These are phyloP conservation scores for Sturnira hondurensis DNA, from an alignment of 2,113 vertebrate genomes.

Conservation along the genomic window DNA sequence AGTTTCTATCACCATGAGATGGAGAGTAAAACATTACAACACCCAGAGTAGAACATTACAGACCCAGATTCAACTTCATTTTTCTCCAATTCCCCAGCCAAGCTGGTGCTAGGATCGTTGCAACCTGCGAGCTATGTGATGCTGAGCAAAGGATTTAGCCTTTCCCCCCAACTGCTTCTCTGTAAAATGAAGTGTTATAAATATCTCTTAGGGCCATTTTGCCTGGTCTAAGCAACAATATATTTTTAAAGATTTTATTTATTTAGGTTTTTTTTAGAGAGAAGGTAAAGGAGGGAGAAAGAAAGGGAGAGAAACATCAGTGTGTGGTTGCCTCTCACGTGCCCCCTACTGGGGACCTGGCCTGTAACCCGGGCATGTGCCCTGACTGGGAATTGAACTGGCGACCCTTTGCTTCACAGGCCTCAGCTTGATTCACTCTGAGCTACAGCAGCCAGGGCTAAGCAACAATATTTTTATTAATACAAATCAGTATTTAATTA, in stretches of 20 bases:
- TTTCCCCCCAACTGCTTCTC: not conserved
- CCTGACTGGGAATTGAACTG: too few species aligned
- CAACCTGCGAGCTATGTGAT: not conserved
- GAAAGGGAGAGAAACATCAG: too few species aligned
- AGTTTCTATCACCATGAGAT: not conserved
- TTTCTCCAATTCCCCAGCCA: not conserved
- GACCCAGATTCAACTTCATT: not conserved
- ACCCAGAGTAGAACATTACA: not conserved
- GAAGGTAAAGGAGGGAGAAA: too few species aligned
- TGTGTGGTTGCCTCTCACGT: too few species aligned
- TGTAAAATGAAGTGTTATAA: not conserved
- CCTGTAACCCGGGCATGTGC: too few species aligned
- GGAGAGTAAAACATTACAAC: not conserved
- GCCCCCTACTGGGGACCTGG: too few species aligned
- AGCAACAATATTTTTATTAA: not conserved
- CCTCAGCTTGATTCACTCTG: too few species aligned
- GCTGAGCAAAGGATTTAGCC: too few species aligned
- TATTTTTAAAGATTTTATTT: too few species aligned
- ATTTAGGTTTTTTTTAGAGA: too few species aligned
- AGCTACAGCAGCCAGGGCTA: too few species aligned
- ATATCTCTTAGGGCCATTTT: not conserved
- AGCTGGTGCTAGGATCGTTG: not conserved
- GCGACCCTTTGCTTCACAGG: too few species aligned
- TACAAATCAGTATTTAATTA: not conserved
- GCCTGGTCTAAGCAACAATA: not conserved